phyloP scores from a whole-genome alignment of 2,113 vertebrate genomes.

The Promerops cafer region DNA sequence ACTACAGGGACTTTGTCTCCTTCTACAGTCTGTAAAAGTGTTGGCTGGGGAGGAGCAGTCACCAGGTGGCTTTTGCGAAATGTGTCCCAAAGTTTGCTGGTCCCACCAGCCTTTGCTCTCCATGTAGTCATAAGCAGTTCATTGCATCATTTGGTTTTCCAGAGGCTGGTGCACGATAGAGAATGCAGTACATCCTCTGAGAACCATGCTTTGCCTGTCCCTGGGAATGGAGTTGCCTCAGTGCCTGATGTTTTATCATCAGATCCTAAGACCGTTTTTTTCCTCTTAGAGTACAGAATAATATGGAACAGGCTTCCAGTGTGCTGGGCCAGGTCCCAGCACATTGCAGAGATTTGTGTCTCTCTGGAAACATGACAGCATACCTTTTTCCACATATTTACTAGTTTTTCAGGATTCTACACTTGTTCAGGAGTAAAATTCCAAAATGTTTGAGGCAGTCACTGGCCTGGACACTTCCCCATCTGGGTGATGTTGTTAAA shows the following conservation, averaged over 20 bases:
- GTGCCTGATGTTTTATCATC: background rate
- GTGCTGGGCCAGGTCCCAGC: background rate
- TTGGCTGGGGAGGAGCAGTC: background rate
- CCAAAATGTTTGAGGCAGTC: background rate
- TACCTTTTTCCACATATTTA: background rate
- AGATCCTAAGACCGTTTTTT: background rate
- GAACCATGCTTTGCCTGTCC: background rate
- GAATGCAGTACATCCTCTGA: background rate
- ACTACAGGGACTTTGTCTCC: background rate
- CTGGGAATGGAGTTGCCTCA: background rate
- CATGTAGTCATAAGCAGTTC: background rate
- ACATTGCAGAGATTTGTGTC: background rate
- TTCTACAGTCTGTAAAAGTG: background rate
- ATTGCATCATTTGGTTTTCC: background rate
- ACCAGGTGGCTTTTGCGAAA: background rate
- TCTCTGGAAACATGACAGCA: background rate
- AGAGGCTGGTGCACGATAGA: accelerated
- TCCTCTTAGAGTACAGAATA: accelerated
- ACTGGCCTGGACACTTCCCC: background rate
- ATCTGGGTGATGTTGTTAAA: background rate
- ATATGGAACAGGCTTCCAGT: background rate
- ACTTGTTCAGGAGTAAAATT: background rate
- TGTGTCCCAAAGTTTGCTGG: background rate
- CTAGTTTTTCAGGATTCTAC: background rate
- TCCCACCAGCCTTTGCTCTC: background rate